Evolutionary conservation across 2,113 vertebrate species (phyloP), one percentile per base, ranked within the genome.

Genomic region (Microtus pennsylvanicus): DNA sequence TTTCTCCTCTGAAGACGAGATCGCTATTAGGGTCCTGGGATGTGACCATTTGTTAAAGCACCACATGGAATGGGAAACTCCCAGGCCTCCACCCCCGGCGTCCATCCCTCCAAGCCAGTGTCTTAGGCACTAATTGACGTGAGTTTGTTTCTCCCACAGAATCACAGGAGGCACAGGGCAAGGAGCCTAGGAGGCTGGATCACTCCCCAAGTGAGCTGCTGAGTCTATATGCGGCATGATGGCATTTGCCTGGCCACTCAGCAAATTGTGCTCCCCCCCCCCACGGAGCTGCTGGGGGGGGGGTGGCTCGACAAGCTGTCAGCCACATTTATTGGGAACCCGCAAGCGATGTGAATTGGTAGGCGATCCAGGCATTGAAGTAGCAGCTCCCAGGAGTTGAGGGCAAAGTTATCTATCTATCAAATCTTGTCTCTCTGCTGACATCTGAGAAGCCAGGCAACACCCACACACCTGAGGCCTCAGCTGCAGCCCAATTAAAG

Each of bases 321-420:
- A 94, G 85, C 74, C 0, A 14, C 47, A 1, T 80, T 96, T 83
- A 65, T 2, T 42, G 92, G 94, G 86, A 93, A 65, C 72, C 93
- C 0, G 5, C 88, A 17, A 95, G 96, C 88, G 7, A 94, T 94
- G 95, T 87, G 96, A 93, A 92, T 74, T 0, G 63, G 88, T 89
- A 96, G 94, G 94, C n/a, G 10, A 97, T 92, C 76, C 81, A 69
- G 86, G 67, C 90, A 47, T 17, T 91, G 97, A 97, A 94, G 74
- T 65, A 83, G 82, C 90, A 47, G 55, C 55, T 97, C 94, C 94
- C 86, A 52, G 61, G 90, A 94, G 97, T 47, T 89, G 88, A 96
- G 95, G 90, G 88, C 92, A 91, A 96, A 90, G 90, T 93, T 97
- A 95, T 72, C 91, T 89, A 90, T 97, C 96, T 97, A 91, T 97